phyloP scores from a whole-genome alignment of 2,888 invertebrate genomes.

The Harpagoxenus sublaevis region DNA sequence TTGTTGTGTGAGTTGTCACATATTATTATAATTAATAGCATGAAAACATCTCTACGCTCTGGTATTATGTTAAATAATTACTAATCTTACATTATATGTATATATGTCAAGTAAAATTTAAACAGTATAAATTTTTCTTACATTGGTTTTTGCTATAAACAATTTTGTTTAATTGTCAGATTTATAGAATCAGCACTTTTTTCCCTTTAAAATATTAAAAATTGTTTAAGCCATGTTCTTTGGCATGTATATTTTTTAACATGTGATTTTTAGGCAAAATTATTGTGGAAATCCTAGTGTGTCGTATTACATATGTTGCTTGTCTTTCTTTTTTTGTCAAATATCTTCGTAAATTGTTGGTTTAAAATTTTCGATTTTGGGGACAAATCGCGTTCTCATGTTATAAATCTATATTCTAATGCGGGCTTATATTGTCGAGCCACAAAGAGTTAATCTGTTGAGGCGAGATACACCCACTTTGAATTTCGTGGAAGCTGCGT shows the following conservation, averaged over 20 bases:
- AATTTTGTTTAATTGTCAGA: neutral
- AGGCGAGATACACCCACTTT: slow-evolving; percentile 32
- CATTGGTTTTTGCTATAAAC: neutral
- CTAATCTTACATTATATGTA: neutral
- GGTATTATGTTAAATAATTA: slow-evolving; percentile 26
- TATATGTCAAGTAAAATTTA: neutral
- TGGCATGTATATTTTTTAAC: neutral
- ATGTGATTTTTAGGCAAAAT: neutral
- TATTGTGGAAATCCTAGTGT: neutral
- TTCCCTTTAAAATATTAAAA: neutral
- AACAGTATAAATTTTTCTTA: neutral
- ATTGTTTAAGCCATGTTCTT: neutral
- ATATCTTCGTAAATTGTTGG: neutral
- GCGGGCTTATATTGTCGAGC: neutral
- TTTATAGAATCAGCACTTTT: neutral
- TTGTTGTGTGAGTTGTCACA: neutral
- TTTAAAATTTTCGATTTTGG: slow-evolving; percentile 18
- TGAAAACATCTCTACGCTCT: neutral
- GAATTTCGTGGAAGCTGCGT: slow-evolving; percentile 50
- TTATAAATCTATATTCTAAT: slow-evolving; percentile 4
- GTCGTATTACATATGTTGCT: neutral
- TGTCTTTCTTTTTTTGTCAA: neutral
- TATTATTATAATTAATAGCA: slow-evolving; percentile 18
- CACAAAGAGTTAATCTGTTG: slow-evolving; percentile 49
- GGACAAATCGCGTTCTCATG: neutral